Evolutionary conservation across 2,113 vertebrate genomes (phyloP).

Genomic region (mouse (Mus musculus)): DNA sequence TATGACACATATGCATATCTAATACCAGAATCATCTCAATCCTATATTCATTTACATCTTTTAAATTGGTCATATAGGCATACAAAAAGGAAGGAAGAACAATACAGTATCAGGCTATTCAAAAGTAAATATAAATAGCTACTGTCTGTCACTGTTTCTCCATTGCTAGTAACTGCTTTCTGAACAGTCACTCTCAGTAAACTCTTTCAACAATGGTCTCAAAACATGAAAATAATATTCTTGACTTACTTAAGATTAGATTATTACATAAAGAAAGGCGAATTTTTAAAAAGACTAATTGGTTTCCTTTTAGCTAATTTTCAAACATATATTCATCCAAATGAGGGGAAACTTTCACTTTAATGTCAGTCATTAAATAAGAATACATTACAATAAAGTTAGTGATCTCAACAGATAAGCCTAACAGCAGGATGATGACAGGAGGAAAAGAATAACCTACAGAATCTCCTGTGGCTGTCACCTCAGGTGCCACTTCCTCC

Average conservation of each 20-base stretch:
- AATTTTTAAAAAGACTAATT: no score
- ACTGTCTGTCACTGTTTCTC: background rate
- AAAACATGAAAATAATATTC: slow-evolving; percentile 44
- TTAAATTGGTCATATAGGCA: slow-evolving; percentile 42
- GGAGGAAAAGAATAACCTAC: background rate
- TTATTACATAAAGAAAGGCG: background rate
- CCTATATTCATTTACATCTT: background rate
- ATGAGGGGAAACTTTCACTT: slow-evolving; percentile 35
- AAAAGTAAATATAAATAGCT: background rate
- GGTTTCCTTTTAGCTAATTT: slow-evolving; percentile 33
- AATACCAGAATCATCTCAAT: slow-evolving; percentile 33
- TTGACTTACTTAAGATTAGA: background rate
- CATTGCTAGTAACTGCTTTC: slow-evolving; percentile 36
- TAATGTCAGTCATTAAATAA: slow-evolving; percentile 37
- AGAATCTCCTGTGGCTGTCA: slow-evolving; percentile 24
- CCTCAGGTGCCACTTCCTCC: background rate
- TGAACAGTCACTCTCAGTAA: slow-evolving; percentile 13
- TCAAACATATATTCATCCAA: slow-evolving; percentile 58
- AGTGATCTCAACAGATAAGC: background rate
- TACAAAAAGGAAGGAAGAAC: background rate
- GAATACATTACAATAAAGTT: slow-evolving; percentile 35
- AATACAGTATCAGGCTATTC: slow-evolving; percentile 27
- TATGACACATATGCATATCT: background rate
- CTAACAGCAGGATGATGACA: slow-evolving; percentile 7
- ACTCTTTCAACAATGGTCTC: background rate